Base-by-base conservation (phyloP, 2,797 vertebrate species). In the Smutsia gigantea region DNA sequence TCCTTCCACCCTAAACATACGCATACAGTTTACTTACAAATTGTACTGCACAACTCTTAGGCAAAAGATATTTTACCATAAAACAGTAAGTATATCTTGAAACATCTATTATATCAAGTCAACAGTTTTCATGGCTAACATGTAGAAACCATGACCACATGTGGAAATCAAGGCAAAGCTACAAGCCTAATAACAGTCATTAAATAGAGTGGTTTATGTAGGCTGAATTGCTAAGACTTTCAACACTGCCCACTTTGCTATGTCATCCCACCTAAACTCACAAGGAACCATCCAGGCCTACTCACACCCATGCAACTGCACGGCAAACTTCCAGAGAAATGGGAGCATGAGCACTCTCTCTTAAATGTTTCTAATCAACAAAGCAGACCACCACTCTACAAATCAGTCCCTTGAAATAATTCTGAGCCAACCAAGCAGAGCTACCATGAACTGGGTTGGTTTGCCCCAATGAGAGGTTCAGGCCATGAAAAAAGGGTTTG, bases 131-230 rank as follows among this genome's bases (percentile, higher is more conserved):
- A 39, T 12, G n/a, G 84, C n/a, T 34, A 95, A 69, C 77, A 64
- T 31, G 71, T 51, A 69, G 53, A 96, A 87, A 93, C 53, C 42
- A 53, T 91, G 71, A 89, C 85, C 79, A 72, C 83, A 68, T 61
- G 39, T 17, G 27, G 53, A 94, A 90, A 94, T 81, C 82, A 71
- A 95, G 89, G 93, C 88, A 94, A 95, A 94, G 86, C 39, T 55
- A 90, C 82, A 23, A 72, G 66, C 31, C 66, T 94, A 91, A 72
- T 72, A 96, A 91, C 79, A 49, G 77, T 71, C 95, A 93, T 78
- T 88, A 77, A 85, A 79, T 34, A 82, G 78, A 94, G 71, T 92
- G 51, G 83, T 46, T 94, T 93, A 93, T 68, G 77, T 90, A 77
- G n/a, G 37, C 14, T 94, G 57, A 87, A 94, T 31, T 83, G 69